phyloP scores from a whole-genome alignment of 2,888 invertebrate species.

The Drosophila mimetica region DNA sequence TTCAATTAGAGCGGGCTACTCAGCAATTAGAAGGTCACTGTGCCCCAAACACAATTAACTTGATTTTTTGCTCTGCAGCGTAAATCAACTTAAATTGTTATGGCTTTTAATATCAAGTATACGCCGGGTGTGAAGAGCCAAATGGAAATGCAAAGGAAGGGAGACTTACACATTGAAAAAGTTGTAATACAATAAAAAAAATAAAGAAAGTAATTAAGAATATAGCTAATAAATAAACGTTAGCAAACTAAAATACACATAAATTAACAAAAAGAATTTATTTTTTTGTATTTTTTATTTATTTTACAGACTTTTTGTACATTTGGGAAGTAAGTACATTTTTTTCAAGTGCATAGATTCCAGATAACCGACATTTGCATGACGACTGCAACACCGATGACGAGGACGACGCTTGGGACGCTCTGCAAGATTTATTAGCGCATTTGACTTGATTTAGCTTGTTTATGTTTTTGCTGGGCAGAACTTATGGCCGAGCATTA shows the following conservation, averaged over 20 bases:
- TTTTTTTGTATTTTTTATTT: not conserved
- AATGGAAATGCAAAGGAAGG: slow-evolving; percentile 22
- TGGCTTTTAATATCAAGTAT: slow-evolving; percentile 52
- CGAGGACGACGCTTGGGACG: slow-evolving; percentile 53
- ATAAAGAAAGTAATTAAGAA: too few relatives aligned
- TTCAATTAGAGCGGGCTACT: slow-evolving; percentile 56
- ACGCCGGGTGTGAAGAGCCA: slow-evolving; percentile 38
- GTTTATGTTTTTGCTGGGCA: slow-evolving; percentile 81
- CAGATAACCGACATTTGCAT: slow-evolving; percentile 64
- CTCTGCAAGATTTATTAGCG: slow-evolving; percentile 79
- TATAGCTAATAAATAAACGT: too few relatives aligned
- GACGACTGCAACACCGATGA: slow-evolving; percentile 28
- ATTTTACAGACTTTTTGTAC: not conserved
- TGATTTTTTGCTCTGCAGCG: slow-evolving; percentile 41
- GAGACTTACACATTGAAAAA: not conserved
- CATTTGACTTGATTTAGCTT: slow-evolving; percentile 84
- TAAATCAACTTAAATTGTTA: slow-evolving; percentile 72
- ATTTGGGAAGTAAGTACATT: not conserved
- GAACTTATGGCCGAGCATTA: slow-evolving; percentile 79
- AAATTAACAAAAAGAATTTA: not conserved
- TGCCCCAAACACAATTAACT: slow-evolving; percentile 41
- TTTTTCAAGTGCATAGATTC: slow-evolving; percentile 19
- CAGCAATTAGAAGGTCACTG: slow-evolving; percentile 46
- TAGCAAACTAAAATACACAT: too few relatives aligned
- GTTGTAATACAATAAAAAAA: not conserved